Percentiles rank a stretch among this genome's conserved stretches.
Conservation (phyloP, 2,888 invertebrate species). For the Ypsolopha scabrella region DNA sequence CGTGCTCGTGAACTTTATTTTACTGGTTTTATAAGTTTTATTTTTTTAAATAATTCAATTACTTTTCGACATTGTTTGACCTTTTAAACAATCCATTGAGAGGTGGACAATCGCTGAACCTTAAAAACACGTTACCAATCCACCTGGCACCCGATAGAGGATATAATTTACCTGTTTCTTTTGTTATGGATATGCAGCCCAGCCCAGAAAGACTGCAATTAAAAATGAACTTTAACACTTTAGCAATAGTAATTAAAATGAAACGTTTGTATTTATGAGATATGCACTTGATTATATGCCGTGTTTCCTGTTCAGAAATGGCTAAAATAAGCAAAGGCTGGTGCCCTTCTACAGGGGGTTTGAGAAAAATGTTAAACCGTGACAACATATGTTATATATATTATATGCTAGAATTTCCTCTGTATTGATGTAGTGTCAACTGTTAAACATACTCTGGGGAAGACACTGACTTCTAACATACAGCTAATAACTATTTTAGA, state of each 20-base stretch:
- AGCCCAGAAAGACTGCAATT: background rate
- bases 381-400: no score
- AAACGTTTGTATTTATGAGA: background rate
- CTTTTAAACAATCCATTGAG: no score
- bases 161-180: conserved; percentile 4
- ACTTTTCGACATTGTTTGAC: background rate
- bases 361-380: no score
- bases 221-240: background rate
- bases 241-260: background rate
- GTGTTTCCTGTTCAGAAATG: background rate
- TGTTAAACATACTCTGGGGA: no score
- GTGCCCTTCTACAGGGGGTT: no score
- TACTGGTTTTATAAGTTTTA: background rate
- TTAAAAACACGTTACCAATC: conserved; percentile 10
- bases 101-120: background rate
- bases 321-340: background rate
- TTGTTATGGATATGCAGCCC: conserved; percentile 10
- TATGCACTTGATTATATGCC: background rate
- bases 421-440: no score
- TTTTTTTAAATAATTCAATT: background rate
- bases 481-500: no score
- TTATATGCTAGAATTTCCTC: no score
- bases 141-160: conserved; percentile 15
- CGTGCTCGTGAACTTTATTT: conserved; percentile 12
- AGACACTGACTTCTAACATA: no score